Evolutionary conservation across 2,113 vertebrate genomes (phyloP).

Genomic region (Pteronura brasiliensis): DNA sequence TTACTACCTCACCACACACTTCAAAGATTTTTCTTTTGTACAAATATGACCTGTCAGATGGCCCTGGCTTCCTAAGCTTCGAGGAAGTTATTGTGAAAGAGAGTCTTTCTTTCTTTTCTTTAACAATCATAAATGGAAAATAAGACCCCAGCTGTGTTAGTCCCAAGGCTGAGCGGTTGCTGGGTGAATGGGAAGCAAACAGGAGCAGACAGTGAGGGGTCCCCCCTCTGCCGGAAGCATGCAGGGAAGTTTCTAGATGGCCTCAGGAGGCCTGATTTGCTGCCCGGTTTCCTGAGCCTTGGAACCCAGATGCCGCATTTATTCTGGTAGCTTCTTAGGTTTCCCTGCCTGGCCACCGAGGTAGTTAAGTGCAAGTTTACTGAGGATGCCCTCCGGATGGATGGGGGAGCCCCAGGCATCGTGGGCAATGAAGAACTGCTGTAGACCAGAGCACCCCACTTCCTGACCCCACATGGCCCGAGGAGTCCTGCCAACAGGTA

Average conservation of each 20-base stretch:
- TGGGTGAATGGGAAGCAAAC: constrained; percentile 4
- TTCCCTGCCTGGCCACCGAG: neutral
- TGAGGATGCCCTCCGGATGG: neutral
- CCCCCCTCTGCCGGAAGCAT: neutral
- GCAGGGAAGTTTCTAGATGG: neutral
- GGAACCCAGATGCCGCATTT: neutral
- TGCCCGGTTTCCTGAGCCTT: rapidly evolving
- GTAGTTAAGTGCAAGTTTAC: neutral
- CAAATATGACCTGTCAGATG: constrained; percentile 19
- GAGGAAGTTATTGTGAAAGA: constrained; percentile 63
- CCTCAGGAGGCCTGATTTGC: neutral
- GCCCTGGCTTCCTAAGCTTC: constrained; percentile 42
- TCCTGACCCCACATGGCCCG: neutral
- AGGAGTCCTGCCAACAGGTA: neutral
- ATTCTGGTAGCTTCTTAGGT: neutral
- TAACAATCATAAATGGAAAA: constrained; percentile 50
- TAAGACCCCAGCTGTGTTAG: neutral
- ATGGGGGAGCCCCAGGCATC: rapidly evolving
- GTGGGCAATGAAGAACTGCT: neutral
- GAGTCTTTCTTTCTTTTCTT: neutral
- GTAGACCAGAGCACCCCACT: rapidly evolving
- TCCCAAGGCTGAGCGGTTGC: constrained; percentile 36
- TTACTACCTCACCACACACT: neutral
- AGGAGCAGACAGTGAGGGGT: neutral
- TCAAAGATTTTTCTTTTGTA: constrained; percentile 37